A percentile compares a stretch with the other conserved stretches of the same genome.
Evolutionary conservation across 2,113 vertebrate genomes (phyloP).

Genomic region (Stercorarius parasiticus): DNA sequence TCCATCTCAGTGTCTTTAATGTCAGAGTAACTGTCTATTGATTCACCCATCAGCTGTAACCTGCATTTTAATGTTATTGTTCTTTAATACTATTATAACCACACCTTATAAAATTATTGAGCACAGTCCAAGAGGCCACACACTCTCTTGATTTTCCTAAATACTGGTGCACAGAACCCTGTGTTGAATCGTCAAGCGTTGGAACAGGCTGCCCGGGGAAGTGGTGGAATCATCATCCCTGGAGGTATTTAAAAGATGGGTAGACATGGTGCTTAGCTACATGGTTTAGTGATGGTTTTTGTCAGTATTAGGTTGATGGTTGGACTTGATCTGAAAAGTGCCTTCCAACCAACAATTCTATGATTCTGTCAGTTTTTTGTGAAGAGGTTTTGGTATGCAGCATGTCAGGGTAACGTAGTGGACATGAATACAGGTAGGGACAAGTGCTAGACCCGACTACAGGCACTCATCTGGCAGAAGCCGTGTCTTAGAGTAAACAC

Average conservation of each 20-base stretch:
- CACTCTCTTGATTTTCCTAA: neutral
- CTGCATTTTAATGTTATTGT: neutral
- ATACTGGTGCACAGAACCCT: too few relatives aligned
- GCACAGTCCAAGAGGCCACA: neutral
- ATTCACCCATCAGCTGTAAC: neutral
- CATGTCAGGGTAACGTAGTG: accelerated
- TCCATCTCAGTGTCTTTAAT: neutral
- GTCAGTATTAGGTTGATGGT: too few relatives aligned
- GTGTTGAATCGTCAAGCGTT: neutral
- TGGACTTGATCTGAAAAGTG: too few relatives aligned
- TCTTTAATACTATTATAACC: neutral
- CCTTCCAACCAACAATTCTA: too few relatives aligned
- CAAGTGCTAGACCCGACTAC: accelerated
- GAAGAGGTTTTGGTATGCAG: neutral
- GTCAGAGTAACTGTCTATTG: neutral
- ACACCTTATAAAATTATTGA: neutral
- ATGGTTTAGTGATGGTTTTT: too few relatives aligned
- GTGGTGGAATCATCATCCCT: too few relatives aligned
- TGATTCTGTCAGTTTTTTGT: neutral
- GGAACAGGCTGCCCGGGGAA: too few relatives aligned
- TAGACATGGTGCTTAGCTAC: too few relatives aligned
- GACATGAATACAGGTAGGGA: neutral
- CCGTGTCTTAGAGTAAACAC: accelerated
- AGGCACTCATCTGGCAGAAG: neutral
- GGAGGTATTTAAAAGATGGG: too few relatives aligned